These are phyloP conservation scores for Archips crataeganus DNA, from an alignment of 2,888 invertebrate species.

Conservation along the genomic window DNA sequence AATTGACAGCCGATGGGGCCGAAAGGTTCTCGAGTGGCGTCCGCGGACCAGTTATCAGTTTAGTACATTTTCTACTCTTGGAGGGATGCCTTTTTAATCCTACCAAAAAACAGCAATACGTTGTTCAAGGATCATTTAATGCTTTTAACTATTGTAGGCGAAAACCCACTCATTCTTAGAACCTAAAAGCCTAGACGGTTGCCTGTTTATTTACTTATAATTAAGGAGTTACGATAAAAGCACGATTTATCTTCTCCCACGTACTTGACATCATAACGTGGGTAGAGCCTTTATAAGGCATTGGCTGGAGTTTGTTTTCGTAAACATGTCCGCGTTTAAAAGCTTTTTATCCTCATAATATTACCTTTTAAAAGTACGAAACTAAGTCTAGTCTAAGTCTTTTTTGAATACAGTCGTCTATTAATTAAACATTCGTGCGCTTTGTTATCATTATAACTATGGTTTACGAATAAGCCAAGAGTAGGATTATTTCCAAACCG, in stretches of 20 bases:
- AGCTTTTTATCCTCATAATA: not conserved
- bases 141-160: slow-evolving; percentile 3
- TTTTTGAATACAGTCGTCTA: not conserved
- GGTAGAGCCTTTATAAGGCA: slow-evolving; percentile 36
- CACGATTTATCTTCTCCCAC: slow-evolving; percentile 31
- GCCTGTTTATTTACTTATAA: slow-evolving; percentile 29
- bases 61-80: too few species aligned
- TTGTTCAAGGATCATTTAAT: not conserved
- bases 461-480: not conserved
- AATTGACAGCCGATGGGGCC: too few species aligned
- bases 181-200: slow-evolving; percentile 3
- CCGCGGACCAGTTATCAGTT: too few species aligned
- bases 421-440: not conserved
- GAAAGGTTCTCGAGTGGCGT: too few species aligned
- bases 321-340: slow-evolving; percentile 13
- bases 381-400: not conserved
- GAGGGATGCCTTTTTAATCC: too few species aligned
- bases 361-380: not conserved
- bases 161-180: slow-evolving; percentile 19
- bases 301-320: slow-evolving; percentile 12
- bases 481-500: too few species aligned
- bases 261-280: slow-evolving; percentile 34
- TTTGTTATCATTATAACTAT: not conserved
- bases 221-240: slow-evolving; percentile 20
- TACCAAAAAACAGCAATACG: too few species aligned